phyloP scores from a whole-genome alignment of 2,113 vertebrate genomes.

The Halichoeres trimaculatus region DNA sequence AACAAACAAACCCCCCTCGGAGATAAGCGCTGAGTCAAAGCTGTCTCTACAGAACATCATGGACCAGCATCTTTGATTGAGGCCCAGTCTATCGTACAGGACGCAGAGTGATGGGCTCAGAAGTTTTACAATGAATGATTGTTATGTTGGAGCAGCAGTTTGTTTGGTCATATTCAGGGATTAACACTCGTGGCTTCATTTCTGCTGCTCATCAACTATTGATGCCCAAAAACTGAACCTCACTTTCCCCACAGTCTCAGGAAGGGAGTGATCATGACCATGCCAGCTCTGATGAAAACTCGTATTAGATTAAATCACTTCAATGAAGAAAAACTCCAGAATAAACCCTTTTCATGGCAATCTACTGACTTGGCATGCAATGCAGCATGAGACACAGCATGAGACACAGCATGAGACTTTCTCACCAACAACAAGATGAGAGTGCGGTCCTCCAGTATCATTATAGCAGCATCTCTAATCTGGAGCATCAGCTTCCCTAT shows the following conservation, averaged over 20 bases:
- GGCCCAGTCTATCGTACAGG: slow-evolving; percentile 28
- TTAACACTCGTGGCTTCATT: neutral
- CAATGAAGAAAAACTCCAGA: too few species aligned
- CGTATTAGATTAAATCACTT: too few species aligned
- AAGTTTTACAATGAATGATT: slow-evolving; percentile 30
- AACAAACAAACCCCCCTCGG: slow-evolving; percentile 65
- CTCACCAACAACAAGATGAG: slow-evolving; percentile 38
- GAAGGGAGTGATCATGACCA: slow-evolving; percentile 7
- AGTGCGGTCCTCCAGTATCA: slow-evolving; percentile 65
- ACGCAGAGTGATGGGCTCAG: slow-evolving; percentile 27
- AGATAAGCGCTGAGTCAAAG: slow-evolving; percentile 65
- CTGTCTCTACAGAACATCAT: slow-evolving; percentile 34
- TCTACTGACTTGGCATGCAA: slow-evolving; percentile 7
- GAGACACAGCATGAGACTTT: slow-evolving; percentile 19
- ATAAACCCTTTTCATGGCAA: too few species aligned
- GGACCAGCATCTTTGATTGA: slow-evolving; percentile 47
- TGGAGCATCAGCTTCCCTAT: slow-evolving; percentile 78
- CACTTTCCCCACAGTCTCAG: neutral
- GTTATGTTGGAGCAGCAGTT: slow-evolving; percentile 33
- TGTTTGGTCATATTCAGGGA: slow-evolving; percentile 12
- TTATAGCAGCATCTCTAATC: slow-evolving; percentile 76
- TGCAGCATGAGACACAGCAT: slow-evolving; percentile 9
- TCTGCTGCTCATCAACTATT: neutral
- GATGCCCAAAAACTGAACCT: slow-evolving; percentile 7
- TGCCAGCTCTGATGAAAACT: neutral